Base-by-base conservation (phyloP, 2,797 vertebrate species). In the Arremon aurantiirostris region DNA sequence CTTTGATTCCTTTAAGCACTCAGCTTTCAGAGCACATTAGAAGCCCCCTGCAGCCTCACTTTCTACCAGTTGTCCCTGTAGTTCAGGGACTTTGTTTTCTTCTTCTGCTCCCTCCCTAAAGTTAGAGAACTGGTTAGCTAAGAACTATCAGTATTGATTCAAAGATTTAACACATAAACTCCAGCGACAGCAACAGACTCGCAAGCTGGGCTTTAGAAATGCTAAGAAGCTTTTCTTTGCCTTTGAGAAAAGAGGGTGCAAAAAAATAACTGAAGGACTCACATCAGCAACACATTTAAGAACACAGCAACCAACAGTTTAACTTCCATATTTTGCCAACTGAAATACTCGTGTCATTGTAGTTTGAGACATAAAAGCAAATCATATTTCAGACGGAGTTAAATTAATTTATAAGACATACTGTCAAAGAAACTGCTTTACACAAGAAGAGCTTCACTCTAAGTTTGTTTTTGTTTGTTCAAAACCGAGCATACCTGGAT, bases 371-470 rank as follows among this genome's bases (percentile, higher is more conserved):
- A 81, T 76, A 87, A 95, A 92, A 90, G 56, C 23, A 95, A 82
- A 60, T 86, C 4, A 35, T 66, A 69, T 64, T 82, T 86, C 82
- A 82, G 52, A 66, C 83, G 30, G 26, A 30, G 32, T 47, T 49
- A 70, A 82, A 83, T 82, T 93, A 77, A 90, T 93, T 92, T 94
- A 71, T 93, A 93, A 92, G 85, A 65, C 66, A 70, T 50, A 60
- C 44, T 97, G 65, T 68, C 57, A 82, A 53, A 92, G 64, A 60
- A 93, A 90, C 8, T 21, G 39, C 57, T 89, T 84, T 86, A 66
- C 59, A 84, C 59, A 88, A 63, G 57, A 69, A 93, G 83, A 70
- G 30, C 82, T 82, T 93, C 60, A 18, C 59, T 86, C 3, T 39
- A 64, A 70, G 19, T 63, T 93, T 89, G 39, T 4, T 91, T 94